Percentiles rank a stretch among this genome's conserved stretches.
These are phyloP conservation scores for Drosophila antonietae DNA, from an alignment of 2,888 invertebrate genomes.

Conservation along the genomic window DNA sequence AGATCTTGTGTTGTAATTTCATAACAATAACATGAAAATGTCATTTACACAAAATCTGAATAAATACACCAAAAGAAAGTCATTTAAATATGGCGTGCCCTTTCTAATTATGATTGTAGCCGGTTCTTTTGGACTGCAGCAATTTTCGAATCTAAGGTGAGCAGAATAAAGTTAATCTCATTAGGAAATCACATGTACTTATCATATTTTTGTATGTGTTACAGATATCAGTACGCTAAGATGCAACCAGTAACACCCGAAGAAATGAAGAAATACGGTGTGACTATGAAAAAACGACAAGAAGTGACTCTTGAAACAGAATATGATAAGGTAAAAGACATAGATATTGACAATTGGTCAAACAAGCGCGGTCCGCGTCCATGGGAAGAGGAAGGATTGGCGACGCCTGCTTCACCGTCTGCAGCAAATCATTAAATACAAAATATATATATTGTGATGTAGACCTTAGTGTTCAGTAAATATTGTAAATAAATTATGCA, in stretches of 20 bases:
- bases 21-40: conserved; percentile 71
- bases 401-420: not conserved
- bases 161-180: not conserved
- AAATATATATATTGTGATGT: conserved; percentile 13
- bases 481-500: conserved; percentile 43
- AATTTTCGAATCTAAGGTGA: conserved; percentile 91
- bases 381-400: conserved; percentile 88
- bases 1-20: conserved; percentile 49
- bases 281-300: conserved; percentile 88
- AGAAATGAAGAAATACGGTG: conserved; percentile 88
- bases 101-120: conserved; percentile 90
- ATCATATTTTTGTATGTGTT: conserved; percentile 4
- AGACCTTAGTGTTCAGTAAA: conserved; percentile 17
- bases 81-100: conserved; percentile 88
- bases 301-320: conserved; percentile 90
- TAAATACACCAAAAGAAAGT: conserved; percentile 76
- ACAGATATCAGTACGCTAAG: conserved; percentile 87
- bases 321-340: conserved; percentile 89
- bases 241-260: conserved; percentile 87
- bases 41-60: conserved; percentile 69
- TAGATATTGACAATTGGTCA: conserved; percentile 93
- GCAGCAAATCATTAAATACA: conserved; percentile 39
- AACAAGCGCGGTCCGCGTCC: conserved; percentile 94
- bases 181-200: conserved; percentile 9
- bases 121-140: conserved; percentile 90